Percentiles rank a stretch among this genome's conserved stretches.
Conservation (phyloP, 2,113 vertebrate genomes). For the Xenus cinereus region DNA sequence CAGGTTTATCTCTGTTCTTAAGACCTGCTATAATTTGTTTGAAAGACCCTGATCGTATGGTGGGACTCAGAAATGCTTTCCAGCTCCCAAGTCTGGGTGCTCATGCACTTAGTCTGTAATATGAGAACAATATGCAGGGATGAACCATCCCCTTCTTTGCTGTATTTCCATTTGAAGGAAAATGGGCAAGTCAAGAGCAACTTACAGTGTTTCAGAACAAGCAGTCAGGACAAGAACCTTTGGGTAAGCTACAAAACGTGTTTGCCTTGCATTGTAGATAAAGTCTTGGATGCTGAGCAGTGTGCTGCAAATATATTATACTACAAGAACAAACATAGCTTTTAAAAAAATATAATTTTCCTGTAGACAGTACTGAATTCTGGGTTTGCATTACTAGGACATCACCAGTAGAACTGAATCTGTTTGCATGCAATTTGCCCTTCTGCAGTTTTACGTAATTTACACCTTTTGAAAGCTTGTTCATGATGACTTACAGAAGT, state of each 20-base stretch:
- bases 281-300: not conserved
- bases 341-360: not conserved
- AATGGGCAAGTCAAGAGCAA: not conserved
- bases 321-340: not conserved
- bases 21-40: not conserved
- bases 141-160: not conserved
- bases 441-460: not conserved
- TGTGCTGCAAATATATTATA: not conserved
- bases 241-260: not conserved
- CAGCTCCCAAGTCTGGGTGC: not conserved
- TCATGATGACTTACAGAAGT: slow-evolving; percentile 81
- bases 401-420: not conserved
- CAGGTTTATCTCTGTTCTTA: not conserved
- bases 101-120: not conserved
- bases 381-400: not conserved
- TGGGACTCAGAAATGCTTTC: not conserved
- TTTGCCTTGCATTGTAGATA: not conserved
- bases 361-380: not conserved
- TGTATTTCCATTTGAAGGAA: not conserved
- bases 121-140: not conserved
- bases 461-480: not conserved
- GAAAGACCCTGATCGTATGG: not conserved
- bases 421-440: not conserved
- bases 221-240: not conserved
- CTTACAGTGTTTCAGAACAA: not conserved